These are phyloP conservation scores for Trialeurodes vaporariorum DNA, from an alignment of 1,140 invertebrate genomes.

Conservation along the genomic window DNA sequence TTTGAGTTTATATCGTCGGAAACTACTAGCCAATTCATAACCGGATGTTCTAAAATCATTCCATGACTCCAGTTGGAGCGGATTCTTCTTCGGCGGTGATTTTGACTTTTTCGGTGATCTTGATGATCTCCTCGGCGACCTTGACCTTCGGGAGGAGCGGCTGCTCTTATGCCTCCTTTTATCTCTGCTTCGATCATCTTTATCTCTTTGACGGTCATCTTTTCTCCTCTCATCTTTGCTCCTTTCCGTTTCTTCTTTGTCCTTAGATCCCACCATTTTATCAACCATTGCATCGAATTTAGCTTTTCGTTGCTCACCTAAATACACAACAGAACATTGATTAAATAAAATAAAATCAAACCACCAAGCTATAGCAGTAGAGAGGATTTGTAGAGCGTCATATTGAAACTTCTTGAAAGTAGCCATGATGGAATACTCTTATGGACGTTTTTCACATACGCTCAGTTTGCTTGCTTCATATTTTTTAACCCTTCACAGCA, in stretches of 20 bases:
- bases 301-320: no score
- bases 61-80: slow-evolving; percentile 14
- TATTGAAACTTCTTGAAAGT: no score
- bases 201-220: slow-evolving; percentile 8
- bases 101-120: slow-evolving; percentile 5
- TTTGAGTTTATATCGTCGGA: slow-evolving; percentile 15
- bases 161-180: slow-evolving; percentile 12
- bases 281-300: neutral
- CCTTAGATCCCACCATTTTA: neutral
- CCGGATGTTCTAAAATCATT: slow-evolving; percentile 18
- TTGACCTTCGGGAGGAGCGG: slow-evolving; percentile 4
- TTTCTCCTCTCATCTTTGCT: slow-evolving; percentile 10
- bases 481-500: no score
- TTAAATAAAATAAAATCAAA: no score
- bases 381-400: no score
- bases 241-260: slow-evolving; percentile 8
- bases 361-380: no score
- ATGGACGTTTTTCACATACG: no score
- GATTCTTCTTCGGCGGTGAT: neutral
- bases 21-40: slow-evolving; percentile 15
- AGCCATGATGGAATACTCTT: no score
- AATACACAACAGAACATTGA: no score
- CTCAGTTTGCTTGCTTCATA: no score
- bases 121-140: neutral
- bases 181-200: slow-evolving; percentile 11